Evolutionary conservation across 2,888 invertebrate species (phyloP).

Genomic region (Camponotus fellah): DNA sequence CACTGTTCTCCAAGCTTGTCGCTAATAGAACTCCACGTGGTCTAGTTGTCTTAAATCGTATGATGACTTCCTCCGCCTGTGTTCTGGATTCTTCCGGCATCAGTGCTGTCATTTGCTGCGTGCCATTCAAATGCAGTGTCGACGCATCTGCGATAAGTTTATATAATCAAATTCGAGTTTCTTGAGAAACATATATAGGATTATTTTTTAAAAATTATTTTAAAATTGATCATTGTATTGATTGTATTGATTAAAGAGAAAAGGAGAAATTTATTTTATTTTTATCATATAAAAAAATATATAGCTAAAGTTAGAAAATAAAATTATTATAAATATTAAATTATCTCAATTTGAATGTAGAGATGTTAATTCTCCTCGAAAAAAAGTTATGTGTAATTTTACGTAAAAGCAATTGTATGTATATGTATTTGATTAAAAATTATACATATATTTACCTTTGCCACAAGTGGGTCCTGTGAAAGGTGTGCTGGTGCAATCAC

Average conservation of each 20-base stretch:
- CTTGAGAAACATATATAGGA: neutral
- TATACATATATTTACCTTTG: constrained; percentile 87
- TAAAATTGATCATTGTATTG: neutral
- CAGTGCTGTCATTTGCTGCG: constrained; percentile 94
- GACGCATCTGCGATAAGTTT: constrained; percentile 90
- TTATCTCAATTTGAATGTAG: neutral
- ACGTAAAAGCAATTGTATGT: neutral
- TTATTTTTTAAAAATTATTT: constrained; percentile 22
- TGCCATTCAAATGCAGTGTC: constrained; percentile 95
- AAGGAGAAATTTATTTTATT: neutral
- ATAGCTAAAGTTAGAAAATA: neutral
- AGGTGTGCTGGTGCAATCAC: constrained; percentile 96
- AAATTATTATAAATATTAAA: neutral
- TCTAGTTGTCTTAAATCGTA: constrained; percentile 94
- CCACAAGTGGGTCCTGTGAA: constrained; percentile 97
- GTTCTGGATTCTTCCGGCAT: constrained; percentile 92
- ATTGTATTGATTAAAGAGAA: neutral
- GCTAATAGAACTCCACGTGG: constrained; percentile 93
- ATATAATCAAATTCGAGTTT: neutral
- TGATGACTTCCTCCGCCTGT: constrained; percentile 95
- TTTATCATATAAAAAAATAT: no score
- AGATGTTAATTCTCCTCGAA: neutral
- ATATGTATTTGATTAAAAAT: neutral
- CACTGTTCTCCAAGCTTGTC: constrained; percentile 92
- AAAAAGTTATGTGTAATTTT: neutral